Evolutionary conservation across 2,888 invertebrate species (phyloP), one percentile per base, ranked within the genome.

Genomic region (Euclidia mi): DNA sequence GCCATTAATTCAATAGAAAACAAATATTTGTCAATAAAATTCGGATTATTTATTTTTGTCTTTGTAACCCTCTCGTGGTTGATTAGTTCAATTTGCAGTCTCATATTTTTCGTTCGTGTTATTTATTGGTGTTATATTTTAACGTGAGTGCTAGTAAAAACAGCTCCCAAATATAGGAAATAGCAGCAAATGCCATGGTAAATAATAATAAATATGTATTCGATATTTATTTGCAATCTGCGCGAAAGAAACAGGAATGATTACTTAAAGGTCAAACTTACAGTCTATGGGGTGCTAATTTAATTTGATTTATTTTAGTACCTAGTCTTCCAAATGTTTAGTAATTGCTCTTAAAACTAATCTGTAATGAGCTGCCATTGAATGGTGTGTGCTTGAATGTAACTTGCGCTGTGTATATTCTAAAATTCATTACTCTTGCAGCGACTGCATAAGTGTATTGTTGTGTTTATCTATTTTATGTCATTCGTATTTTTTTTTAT

Each of bases 241-340:
- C n/a, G 37, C 20, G 31, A 15, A 38, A 12, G 40, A 49, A 58
- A 46, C 31, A 69, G 55, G 25, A 43, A 14, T 48, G 50, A 28
- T n/a, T n/a, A n/a, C n/a, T n/a, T 11, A 59, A 64, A 67, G 59
- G 70, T 67, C 70, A 69, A 45, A 42, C 32, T 41, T 44, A 15
- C 14, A 47, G 28, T 51, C 0, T 35, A 44, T n/a, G 57, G 42
- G 43, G 49, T 34, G 35, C 41, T 65, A 65, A 65, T 64, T 49
- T 49, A 49, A 59, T 64, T 52, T 56, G 35, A 55, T 28, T 25
- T 14, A 42, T 35, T 41, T 17, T 38, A n/a, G 11, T 17, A 20
- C n/a, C n/a, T 18, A 3, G 12, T 29, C 18, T 20, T 18, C 15
- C 9, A 15, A 38, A 10, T 38, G n/a, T 38, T 38, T 1, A 20